Evolutionary conservation across 1,140 invertebrate genomes (phyloP), one percentile per base, ranked within the genome.

Genomic region (Branchinecta lindahli): DNA sequence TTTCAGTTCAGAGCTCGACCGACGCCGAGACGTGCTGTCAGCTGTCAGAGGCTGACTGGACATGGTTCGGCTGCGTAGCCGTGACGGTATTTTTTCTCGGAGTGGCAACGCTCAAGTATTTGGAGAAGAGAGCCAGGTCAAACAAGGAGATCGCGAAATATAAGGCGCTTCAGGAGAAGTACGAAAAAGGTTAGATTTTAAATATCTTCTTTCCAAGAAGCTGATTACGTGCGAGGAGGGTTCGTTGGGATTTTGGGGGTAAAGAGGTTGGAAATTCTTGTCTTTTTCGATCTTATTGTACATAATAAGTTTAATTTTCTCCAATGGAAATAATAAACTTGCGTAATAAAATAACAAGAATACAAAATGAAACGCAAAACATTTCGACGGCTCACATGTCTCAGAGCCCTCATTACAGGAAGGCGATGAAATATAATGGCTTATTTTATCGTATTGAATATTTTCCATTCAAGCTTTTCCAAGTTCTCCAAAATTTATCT

Each of bases 41-140:
- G 20, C 18, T 75, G n/a, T 72, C 72, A 9, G 75, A 75, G 71
- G 72, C 72, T 8, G 70, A 68, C 12, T 75, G 74, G 74, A 75
- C 74, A 3, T 72, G 71, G 66, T 73, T 75, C 66, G 74, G 72
- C 44, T 73, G 70, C 67, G 72, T 74, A n/a, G 66, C 74, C 20
- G 69, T 72, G 18, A 73, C 73, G 8, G 46, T 73, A 12, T 68
- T 75, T 10, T 70, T 75, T 45, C 69, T 75, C 21, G 71, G 70
- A 8, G 66, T 75, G 46, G 73, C 73, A 10, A 73, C 73, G 65
- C 67, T 75, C 45, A 75, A 75, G 52, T 75, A 75, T 66, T 69
- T 74, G 15, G 72, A 73, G 72, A 66, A 72, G 45, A 46, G 46
- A 33, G 10, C 33, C 44, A 72, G 66, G 44, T 52, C 52, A 12